Conservation (phyloP, 2,888 invertebrate species). For the Zhengitettix transpicula region DNA sequence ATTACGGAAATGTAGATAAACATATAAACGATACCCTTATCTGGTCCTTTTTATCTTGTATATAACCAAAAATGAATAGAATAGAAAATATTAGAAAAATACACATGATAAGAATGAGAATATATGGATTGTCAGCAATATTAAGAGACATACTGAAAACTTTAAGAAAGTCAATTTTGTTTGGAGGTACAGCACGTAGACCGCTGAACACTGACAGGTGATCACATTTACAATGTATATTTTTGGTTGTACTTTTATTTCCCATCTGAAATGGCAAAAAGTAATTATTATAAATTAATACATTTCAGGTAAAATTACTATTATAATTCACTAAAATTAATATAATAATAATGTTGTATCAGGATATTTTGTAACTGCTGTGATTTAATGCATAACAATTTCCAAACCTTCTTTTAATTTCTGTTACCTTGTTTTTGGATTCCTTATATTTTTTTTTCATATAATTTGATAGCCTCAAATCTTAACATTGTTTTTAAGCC, state of each 20-base stretch:
- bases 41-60: constrained; percentile 11
- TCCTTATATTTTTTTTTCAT: too few species aligned
- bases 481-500: too few species aligned
- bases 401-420: too few species aligned
- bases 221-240: constrained; percentile 11
- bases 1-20: background rate
- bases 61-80: constrained; percentile 10
- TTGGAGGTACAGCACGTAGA: constrained; percentile 11
- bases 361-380: too few species aligned
- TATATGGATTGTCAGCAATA: constrained; percentile 12
- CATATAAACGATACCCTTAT: background rate
- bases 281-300: too few species aligned
- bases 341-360: too few species aligned
- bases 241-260: background rate
- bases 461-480: too few species aligned
- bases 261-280: background rate
- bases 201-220: constrained; percentile 15
- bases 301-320: too few species aligned
- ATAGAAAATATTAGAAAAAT: constrained; percentile 11
- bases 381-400: too few species aligned
- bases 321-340: too few species aligned
- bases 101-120: constrained; percentile 7
- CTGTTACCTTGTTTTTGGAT: too few species aligned
- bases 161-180: constrained; percentile 9
- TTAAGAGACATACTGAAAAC: constrained; percentile 12